Evolutionary conservation across 2,113 vertebrate species (phyloP).

Genomic region (Tapirus terrestris): DNA sequence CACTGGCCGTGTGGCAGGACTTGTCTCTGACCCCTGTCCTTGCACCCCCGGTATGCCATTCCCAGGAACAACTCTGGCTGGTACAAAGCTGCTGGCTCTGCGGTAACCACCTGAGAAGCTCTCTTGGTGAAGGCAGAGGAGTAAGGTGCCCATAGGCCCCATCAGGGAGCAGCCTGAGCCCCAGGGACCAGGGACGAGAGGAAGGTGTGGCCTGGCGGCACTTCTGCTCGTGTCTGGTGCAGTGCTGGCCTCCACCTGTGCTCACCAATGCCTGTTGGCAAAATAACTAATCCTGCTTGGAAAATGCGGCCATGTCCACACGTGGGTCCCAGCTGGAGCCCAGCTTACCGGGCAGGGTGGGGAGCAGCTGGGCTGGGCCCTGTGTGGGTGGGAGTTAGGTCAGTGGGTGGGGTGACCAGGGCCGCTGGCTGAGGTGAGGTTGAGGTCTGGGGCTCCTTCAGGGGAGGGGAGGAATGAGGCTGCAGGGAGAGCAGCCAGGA

Average conservation of each 20-base stretch:
- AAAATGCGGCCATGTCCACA: no score
- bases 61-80: neutral
- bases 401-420: fast-evolving
- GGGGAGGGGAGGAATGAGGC: no score
- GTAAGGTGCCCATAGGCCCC: fast-evolving
- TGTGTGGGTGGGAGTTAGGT: neutral
- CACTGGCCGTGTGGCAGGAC: neutral
- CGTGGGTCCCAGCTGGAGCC: neutral
- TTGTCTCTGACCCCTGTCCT: neutral
- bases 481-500: neutral
- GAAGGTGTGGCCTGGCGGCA: neutral
- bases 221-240: neutral
- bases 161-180: neutral
- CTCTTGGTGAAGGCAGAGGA: neutral
- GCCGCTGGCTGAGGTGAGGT: neutral
- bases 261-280: neutral
- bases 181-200: neutral
- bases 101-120: neutral
- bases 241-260: neutral
- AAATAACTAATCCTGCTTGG: neutral
- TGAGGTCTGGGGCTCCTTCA: neutral
- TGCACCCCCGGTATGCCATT: no score
- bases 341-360: neutral
- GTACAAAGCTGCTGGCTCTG: neutral
- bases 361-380: neutral